Evolutionary conservation across 2,797 vertebrate genomes (phyloP).

Genomic region (Rachycentron canadum): DNA sequence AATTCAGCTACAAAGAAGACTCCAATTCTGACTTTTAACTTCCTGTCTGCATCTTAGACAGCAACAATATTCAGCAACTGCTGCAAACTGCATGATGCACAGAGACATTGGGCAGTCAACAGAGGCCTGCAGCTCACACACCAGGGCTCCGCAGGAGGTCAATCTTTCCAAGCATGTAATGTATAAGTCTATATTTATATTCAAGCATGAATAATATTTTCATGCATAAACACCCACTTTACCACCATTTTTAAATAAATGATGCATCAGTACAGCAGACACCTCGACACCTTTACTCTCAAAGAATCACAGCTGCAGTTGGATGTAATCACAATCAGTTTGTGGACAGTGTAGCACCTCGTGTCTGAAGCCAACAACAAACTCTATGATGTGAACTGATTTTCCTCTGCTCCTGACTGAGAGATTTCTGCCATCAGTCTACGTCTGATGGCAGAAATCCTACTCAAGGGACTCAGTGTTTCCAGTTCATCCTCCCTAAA

Average conservation of each 20-base stretch:
- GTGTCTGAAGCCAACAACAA: conserved; percentile 12
- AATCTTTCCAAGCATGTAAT: background rate
- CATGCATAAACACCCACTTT: background rate
- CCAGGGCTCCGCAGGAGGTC: background rate
- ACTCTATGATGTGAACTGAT: conserved; percentile 50
- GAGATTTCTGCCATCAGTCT: background rate
- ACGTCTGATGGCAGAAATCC: conserved; percentile 24
- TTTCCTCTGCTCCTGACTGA: conserved; percentile 33
- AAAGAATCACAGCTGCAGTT: conserved; percentile 7
- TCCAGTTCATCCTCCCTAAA: background rate
- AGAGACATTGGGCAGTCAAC: too few species aligned
- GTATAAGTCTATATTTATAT: background rate
- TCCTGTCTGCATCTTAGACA: too few species aligned
- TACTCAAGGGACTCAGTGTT: conserved; percentile 20
- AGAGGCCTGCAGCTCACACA: background rate
- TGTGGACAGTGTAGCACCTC: conserved; percentile 5
- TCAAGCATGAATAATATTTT: background rate
- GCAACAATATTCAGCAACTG: too few species aligned
- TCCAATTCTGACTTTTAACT: too few species aligned
- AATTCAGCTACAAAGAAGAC: background rate
- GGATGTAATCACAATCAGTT: conserved; percentile 7
- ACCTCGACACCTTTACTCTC: background rate
- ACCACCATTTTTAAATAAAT: background rate
- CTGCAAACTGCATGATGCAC: too few species aligned
- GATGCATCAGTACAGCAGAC: background rate